Evolutionary conservation across 2,888 invertebrate genomes (phyloP), one percentile per base, ranked within the genome.

Genomic region (Caenorhabditis sp.): DNA sequence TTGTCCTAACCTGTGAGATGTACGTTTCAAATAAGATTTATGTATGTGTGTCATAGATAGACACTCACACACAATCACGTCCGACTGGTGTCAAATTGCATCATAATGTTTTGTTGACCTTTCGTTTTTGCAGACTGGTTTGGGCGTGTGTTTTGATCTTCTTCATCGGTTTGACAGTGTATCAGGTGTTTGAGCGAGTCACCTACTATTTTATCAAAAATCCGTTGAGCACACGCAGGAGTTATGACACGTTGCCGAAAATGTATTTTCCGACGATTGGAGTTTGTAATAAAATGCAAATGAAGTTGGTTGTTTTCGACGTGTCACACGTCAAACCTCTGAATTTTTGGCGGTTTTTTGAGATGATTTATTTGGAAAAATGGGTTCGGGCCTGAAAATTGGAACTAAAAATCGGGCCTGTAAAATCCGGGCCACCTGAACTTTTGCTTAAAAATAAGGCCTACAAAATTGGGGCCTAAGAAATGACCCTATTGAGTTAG

Each of bases 251-350:
- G 19, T 78, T 84, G 3, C 66, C 79, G 14, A 68, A 73, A 14
- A 79, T 83, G 63, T 68, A 78, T 23, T 83, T 84, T 58, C 84
- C 84, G 17, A 78, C 79, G 8, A 76, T 84, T 21, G 77, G 83
- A 21, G 77, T 84, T 17, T 84, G 84, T 69, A 84, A 84, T 66
- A 84, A 84, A 62, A 83, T 84, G 84, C 84, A 84, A 61, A 54
- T 84, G 37, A 84, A 81, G 84, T 83, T 37, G 27, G 61, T n/a
- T 61, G n/a, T n/a, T n/a, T n/a, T 19, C 19, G 37, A 31, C 6
- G 12, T n/a, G 12, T 1, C n/a, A 21, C 19, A n/a, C 10, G 12
- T 8, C 27, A n/a, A 19, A 24, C 58, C 19, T 31, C 43, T 53
- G 8, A 53, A 23, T n/a, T n/a, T 53, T 53, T 37, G 21, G 8